These are phyloP conservation scores for Reticulitermes lucifugus DNA, from an alignment of 2,888 invertebrate species.

Conservation along the genomic window DNA sequence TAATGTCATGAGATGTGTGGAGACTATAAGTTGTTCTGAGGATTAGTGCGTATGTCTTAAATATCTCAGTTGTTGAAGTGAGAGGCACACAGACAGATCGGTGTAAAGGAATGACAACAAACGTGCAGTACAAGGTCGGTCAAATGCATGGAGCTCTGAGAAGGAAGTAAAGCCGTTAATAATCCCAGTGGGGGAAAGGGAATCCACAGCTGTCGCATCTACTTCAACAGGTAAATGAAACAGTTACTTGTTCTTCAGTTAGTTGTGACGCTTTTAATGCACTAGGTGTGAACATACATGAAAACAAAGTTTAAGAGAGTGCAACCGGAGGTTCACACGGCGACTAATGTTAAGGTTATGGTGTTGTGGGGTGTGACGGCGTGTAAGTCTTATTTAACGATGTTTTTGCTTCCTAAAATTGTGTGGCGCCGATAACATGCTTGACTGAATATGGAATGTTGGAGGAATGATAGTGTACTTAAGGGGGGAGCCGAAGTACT, in stretches of 20 bases:
- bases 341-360: too few species aligned
- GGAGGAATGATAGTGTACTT: too few species aligned
- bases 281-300: too few species aligned
- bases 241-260: neutral
- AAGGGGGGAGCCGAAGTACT: too few species aligned
- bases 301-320: too few species aligned
- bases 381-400: too few species aligned
- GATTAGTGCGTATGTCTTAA: neutral
- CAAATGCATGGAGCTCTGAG: neutral
- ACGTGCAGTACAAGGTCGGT: conserved; percentile 15
- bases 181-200: neutral
- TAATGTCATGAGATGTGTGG: neutral
- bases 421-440: too few species aligned
- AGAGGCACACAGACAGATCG: neutral
- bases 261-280: neutral
- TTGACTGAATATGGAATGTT: too few species aligned
- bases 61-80: neutral
- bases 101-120: neutral
- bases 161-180: neutral
- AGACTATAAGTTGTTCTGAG: neutral
- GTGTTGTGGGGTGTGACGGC: too few species aligned
- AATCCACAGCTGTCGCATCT: neutral
- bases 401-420: too few species aligned
- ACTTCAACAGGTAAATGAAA: neutral
- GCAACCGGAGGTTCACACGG: too few species aligned